Conservation (phyloP, 2,797 vertebrate genomes). For the Halcyon badia region DNA sequence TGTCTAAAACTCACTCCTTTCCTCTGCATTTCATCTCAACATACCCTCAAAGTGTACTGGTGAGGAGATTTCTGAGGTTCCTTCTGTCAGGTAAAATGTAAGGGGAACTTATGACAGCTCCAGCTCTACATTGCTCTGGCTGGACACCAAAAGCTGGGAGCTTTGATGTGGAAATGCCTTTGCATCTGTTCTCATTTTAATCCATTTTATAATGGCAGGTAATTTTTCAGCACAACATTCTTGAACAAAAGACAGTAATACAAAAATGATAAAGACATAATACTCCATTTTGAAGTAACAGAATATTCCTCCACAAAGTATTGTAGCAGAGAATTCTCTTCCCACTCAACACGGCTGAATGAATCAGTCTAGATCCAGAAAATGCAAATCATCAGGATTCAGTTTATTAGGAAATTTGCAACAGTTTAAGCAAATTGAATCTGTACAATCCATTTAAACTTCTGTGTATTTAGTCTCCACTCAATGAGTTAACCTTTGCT, state of each 20-base stretch:
- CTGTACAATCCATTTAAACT: background rate
- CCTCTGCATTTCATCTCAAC: background rate
- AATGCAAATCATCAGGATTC: background rate
- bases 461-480: background rate
- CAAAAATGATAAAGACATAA: background rate
- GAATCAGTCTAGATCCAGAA: background rate
- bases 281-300: background rate
- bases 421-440: background rate
- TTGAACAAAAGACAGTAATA: background rate
- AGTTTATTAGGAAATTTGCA: background rate
- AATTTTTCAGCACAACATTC: background rate
- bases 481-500: background rate
- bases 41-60: background rate
- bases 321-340: background rate
- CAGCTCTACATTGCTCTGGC: background rate
- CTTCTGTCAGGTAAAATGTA: background rate
- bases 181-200: background rate
- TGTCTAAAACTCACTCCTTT: background rate
- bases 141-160: background rate
- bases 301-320: background rate
- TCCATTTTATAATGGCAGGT: background rate
- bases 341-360: background rate
- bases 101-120: background rate
- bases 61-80: background rate
- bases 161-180: background rate